phyloP scores from a whole-genome alignment of 1,140 invertebrate species.

The Drosophila nasuta region DNA sequence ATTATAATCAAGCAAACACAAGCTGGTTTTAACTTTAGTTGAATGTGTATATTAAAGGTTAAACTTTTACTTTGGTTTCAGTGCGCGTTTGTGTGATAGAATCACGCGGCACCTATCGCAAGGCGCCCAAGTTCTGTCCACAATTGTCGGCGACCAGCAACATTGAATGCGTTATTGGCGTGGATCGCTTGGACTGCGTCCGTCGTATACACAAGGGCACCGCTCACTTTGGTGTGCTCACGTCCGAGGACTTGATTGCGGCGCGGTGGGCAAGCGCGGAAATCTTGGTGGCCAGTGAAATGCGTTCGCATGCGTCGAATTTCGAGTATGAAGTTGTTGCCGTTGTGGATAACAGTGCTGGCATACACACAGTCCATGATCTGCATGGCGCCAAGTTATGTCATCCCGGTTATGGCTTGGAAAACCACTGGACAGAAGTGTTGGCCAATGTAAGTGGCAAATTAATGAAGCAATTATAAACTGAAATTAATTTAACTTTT shows the following conservation, averaged over 20 bases:
- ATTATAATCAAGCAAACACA: conserved; percentile 7
- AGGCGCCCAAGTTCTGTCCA: conserved; percentile 87
- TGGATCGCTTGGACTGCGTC: conserved; percentile 91
- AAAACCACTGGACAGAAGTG: conserved; percentile 89
- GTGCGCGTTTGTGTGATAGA: conserved; percentile 89
- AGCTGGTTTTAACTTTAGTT: not conserved
- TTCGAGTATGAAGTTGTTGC: conserved; percentile 90
- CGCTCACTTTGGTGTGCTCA: conserved; percentile 93
- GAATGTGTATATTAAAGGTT: conserved; percentile 13
- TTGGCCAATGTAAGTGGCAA: conserved; percentile 87
- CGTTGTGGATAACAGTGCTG: conserved; percentile 87
- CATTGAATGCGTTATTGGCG: conserved; percentile 88
- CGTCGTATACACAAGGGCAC: conserved; percentile 89
- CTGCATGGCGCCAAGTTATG: conserved; percentile 89
- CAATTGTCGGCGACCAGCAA: conserved; percentile 86
- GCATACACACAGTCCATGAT: conserved; percentile 86
- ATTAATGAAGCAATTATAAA: not conserved
- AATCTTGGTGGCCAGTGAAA: conserved; percentile 89
- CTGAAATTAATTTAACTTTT: not conserved
- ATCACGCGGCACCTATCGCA: conserved; percentile 86
- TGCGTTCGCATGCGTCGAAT: conserved; percentile 86
- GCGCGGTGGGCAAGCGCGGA: conserved; percentile 88
- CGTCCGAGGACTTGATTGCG: conserved; percentile 92
- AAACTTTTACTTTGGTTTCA: conserved; percentile 77
- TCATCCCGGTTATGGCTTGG: conserved; percentile 89